Evolutionary conservation across 1,140 invertebrate species (phyloP), one percentile per base, ranked within the genome.

Genomic region (Eriocheir sinensis): DNA sequence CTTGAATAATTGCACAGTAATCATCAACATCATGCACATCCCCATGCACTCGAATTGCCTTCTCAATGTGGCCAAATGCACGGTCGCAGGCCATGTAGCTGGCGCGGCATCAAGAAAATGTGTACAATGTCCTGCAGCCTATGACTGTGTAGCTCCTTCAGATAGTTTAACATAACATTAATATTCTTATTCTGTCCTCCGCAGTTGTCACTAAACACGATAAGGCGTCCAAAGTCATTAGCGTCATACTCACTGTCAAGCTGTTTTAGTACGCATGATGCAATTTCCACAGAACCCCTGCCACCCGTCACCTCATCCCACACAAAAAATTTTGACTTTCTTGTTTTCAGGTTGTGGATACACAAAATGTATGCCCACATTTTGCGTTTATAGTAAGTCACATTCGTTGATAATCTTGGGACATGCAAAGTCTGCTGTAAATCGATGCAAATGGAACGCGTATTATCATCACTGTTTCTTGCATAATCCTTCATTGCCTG

Each of bases 271-370:
- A 72, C n/a, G 60, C 60, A 72, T 15, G 60, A 72, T 72, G 60
- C 60, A 72, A 72, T 72, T 72, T 72, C 60, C 60, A 72, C 60
- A 72, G 60, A 72, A 72, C 60, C 60, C 60, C 60, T 72, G 60
- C 60, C 60, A 72, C 60, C 60, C 60, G n/a, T n/a, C n/a, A n/a
- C n/a, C n/a, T n/a, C n/a, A n/a, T n/a, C n/a, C n/a, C n/a, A n/a
- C n/a, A n/a, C 60, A 72, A 72, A 72, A 72, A 72, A 72, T n/a
- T 72, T 72, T 72, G 60, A 72, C 60, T 72, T 72, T 72, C n/a
- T 72, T 72, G 60, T 72, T 72, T 72, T 72, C 60, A 72, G 60
- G 60, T 72, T 72, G 60, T 72, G n/a, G n/a, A 72, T 72, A 72
- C 60, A 72, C 60, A 72, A 72, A n/a, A 15, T 72, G 60, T 15